Evolutionary conservation across 2,888 invertebrate species (phyloP), one percentile per base, ranked within the genome.

Genomic region (Drosophila merina): DNA sequence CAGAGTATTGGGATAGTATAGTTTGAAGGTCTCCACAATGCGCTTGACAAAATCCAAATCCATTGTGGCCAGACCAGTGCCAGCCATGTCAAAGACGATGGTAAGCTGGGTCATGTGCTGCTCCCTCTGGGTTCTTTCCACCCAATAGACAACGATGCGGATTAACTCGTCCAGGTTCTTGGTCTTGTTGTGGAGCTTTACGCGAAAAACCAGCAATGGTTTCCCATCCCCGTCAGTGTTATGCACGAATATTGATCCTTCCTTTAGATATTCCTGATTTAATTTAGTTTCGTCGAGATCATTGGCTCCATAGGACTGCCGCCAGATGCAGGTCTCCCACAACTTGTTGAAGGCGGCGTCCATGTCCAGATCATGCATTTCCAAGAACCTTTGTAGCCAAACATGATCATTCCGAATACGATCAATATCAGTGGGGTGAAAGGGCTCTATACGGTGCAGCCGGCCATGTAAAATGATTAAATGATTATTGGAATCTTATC

Each of bases 41-140:
- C 96, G 97, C 89, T 96, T 96, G 0, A 96, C 96, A 63, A 98
- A 94, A 30, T 98, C 98, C 95, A 98, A 95, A 89, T 99, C 98
- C 94, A 98, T 94, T 87, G 97, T 97, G 7, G 95, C 93, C 1
- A 98, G 84, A 0, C 98, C 97, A 72, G 97, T 95, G 25, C 96
- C 96, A 36, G 95, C 95, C 96, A 98, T 96, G 91, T 98, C 98
- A 88, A 98, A 97, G 87, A 98, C 95, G 73, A 98, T 91, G 2
- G 97, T 95, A 57, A 98, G 94, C 88, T 94, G 94, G 75, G 95
- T 94, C 55, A 96, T 95, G 70, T 95, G 94, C 64, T 95, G 95
- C 88, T 95, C 94, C 50, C 96, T 94, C 30, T 89, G 88, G 20
- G 87, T 67, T 0, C 92, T 80, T 66, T 92, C 91, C 4, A 91